Base-by-base conservation (phyloP, 2,888 invertebrate species). In the Apodemia zela region DNA sequence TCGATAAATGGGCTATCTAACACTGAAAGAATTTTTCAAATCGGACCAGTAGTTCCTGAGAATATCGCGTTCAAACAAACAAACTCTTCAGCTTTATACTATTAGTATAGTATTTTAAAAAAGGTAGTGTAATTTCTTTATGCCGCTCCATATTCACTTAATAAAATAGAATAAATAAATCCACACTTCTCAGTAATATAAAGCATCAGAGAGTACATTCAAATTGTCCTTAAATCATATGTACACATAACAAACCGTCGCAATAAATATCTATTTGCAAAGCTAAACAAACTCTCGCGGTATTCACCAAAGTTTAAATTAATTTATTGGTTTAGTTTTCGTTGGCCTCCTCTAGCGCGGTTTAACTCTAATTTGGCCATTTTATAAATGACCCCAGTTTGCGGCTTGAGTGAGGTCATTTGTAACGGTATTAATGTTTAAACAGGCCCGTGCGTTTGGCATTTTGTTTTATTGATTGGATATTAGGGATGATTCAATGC, bases 341-440 rank as follows among this genome's bases (percentile, higher is more conserved):
- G 54, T 57, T 57, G 54, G 54, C 54, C 54, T 57, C 29, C 54
- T 57, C 54, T 57, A 57, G 15, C 54, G 54, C n/a, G 54, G 54
- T 57, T 57, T 57, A 57, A 57, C 54, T 60, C 60, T 60, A 60
- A 60, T 60, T 60, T 60, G 60, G 60, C 60, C 25, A 47, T 42
- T 60, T 60, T 60, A 42, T 25, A 45, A 60, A 60, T 25, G 29
- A n/a, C 25, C 45, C 38, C 60, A 25, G 42, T 42, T 45, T 42
- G 60, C 25, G 54, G 54, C 54, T 54, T 21, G 15, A 54, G 54
- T 54, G 54, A 29, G 54, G 21, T 29, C 54, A 54, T 54, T 54
- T 54, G 54, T 54, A 54, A 54, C 54, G 54, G 54, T 25, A 54
- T 54, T 54, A 54, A 54, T 54, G 54, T 25, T 54, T 29, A 54